These are phyloP conservation scores for Lagorchestes hirsutus DNA, from an alignment of 2,797 vertebrate genomes.

Conservation along the genomic window DNA sequence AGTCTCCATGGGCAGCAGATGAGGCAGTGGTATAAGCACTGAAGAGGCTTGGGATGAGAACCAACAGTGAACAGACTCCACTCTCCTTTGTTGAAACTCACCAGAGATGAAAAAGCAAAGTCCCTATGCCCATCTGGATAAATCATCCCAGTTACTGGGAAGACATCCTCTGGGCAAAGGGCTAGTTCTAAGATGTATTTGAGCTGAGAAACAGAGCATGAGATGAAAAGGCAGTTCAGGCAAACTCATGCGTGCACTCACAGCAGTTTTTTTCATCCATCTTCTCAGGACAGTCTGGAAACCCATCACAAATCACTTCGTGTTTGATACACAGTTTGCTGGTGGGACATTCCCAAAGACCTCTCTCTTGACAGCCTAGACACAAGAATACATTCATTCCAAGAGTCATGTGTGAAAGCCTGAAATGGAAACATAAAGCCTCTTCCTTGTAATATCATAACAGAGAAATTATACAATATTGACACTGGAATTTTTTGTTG, in stretches of 20 bases:
- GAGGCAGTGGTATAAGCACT: background rate
- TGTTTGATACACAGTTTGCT: constrained; percentile 91
- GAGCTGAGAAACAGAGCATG: constrained; percentile 7
- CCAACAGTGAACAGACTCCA: background rate
- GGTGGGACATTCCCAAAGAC: constrained; percentile 94
- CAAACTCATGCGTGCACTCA: constrained; percentile 83
- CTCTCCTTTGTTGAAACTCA: background rate
- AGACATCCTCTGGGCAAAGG: constrained; percentile 29
- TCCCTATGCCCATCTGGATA: background rate
- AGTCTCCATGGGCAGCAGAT: background rate
- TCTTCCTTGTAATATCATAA: background rate
- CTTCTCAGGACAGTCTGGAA: constrained; percentile 94
- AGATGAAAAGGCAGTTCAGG: background rate
- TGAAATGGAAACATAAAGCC: background rate
- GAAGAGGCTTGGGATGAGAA: background rate
- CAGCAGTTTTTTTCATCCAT: constrained; percentile 96
- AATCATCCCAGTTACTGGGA: background rate
- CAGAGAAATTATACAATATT: constrained; percentile 4
- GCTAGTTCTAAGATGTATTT: constrained; percentile 35
- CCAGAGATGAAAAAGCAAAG: constrained; percentile 2
- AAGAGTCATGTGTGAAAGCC: background rate
- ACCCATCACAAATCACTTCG: constrained; percentile 95
- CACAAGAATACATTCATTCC: constrained; percentile 57
- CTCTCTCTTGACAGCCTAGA: constrained; percentile 93
- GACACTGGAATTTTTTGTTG: background rate